These are phyloP conservation scores for Poliocrania exsul DNA, from an alignment of 2,797 vertebrate genomes.

Conservation along the genomic window DNA sequence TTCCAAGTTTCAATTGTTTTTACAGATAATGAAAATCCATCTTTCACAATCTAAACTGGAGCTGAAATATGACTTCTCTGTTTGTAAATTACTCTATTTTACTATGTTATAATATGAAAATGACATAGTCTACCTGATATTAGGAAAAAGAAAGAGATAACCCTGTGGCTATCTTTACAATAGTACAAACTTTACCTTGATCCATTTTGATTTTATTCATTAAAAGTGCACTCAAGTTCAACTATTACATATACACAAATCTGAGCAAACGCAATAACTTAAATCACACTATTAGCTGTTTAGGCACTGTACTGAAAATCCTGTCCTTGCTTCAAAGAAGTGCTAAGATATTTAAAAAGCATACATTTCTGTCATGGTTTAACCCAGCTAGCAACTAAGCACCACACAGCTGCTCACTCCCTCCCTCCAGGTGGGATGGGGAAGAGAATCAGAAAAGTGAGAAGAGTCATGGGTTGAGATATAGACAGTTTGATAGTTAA, in stretches of 20 bases:
- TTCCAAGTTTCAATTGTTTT: background rate
- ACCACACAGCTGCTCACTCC: background rate
- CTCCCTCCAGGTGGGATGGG: accelerated
- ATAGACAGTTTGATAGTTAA: background rate
- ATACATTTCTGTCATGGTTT: accelerated
- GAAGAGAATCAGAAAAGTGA: background rate
- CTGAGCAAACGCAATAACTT: background rate
- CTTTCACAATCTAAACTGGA: background rate
- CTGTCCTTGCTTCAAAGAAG: background rate
- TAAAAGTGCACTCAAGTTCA: background rate
- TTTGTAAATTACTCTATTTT: background rate
- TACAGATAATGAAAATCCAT: background rate
- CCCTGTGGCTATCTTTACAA: background rate
- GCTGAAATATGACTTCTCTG: background rate
- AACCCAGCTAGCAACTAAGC: background rate
- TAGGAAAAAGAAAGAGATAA: background rate
- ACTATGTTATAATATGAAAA: background rate
- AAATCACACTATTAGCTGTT: background rate
- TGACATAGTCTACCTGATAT: background rate
- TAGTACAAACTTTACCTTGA: background rate
- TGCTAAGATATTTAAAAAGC: background rate
- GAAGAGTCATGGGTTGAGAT: background rate
- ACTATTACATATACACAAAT: background rate
- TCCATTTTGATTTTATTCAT: background rate
- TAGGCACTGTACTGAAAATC: background rate